Evolutionary conservation across 1,140 invertebrate species (phyloP).

Genomic region (Drosophila rhopaloa): DNA sequence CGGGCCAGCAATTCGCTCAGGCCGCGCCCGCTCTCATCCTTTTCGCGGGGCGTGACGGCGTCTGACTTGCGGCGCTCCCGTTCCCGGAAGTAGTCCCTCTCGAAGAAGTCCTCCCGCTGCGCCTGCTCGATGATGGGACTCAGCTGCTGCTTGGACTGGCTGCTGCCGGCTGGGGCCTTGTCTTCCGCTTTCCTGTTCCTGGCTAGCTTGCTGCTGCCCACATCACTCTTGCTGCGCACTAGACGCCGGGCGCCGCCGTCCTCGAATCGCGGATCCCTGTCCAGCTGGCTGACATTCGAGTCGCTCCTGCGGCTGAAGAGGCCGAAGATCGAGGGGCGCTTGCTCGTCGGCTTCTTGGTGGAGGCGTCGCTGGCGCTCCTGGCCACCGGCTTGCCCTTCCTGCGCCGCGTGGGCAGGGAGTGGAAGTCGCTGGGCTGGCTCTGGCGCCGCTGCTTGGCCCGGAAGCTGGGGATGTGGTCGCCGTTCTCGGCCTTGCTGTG

Average conservation of each 20-base stretch:
- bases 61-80: conserved; percentile 80
- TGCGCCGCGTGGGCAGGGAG: conserved; percentile 77
- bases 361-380: conserved; percentile 86
- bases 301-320: conserved; percentile 86
- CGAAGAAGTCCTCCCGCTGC: conserved; percentile 88
- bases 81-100: conserved; percentile 71
- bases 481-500: conserved; percentile 82
- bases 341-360: conserved; percentile 74
- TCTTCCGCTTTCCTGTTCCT: conserved; percentile 25
- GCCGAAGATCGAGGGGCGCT: conserved; percentile 86
- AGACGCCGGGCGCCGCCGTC: conserved; percentile 73
- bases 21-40: conserved; percentile 70
- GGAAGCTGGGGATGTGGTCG: conserved; percentile 75
- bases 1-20: conserved; percentile 67
- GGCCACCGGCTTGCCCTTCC: conserved; percentile 76
- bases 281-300: conserved; percentile 65
- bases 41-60: conserved; percentile 78
- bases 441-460: conserved; percentile 74
- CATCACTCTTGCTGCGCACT: conserved; percentile 89
- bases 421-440: conserved; percentile 70
- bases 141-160: conserved; percentile 86
- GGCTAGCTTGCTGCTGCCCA: conserved; percentile 80
- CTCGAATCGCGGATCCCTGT: conserved; percentile 75
- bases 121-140: conserved; percentile 91
- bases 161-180: background rate